A percentile compares a stretch with the other conserved stretches of the same genome.
Evolutionary conservation across 2,888 invertebrate species (phyloP).

Genomic region (Oxyteleia sp.): DNA sequence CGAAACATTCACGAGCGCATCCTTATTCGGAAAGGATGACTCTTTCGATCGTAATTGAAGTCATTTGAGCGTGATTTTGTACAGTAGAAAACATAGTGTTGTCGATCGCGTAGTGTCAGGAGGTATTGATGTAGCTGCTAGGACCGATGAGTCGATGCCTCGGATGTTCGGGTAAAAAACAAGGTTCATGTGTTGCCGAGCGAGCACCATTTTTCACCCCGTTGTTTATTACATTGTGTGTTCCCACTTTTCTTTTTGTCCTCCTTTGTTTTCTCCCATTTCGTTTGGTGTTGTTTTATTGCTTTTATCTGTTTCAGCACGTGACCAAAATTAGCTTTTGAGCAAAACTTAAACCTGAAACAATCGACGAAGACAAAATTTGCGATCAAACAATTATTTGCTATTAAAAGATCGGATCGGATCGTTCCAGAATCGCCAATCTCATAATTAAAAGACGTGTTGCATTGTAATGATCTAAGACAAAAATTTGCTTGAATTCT

Average conservation of each 20-base stretch:
- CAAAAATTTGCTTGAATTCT: slow-evolving; percentile 28
- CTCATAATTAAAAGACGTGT: too few species aligned
- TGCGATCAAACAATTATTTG: too few species aligned
- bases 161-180: slow-evolving; percentile 61
- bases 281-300: not conserved
- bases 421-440: too few species aligned
- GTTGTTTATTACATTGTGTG: slow-evolving; percentile 19
- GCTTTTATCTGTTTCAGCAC: slow-evolving; percentile 6
- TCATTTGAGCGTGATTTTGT: slow-evolving; percentile 56
- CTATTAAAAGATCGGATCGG: too few species aligned
- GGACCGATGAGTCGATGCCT: slow-evolving; percentile 55
- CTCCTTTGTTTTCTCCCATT: not conserved
- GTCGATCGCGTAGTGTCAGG: slow-evolving; percentile 61
- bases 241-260: slow-evolving; percentile 17
- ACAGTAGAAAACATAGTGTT: slow-evolving; percentile 66
- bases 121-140: slow-evolving; percentile 67
- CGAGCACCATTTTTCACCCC: slow-evolving; percentile 36
- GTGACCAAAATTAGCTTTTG: not conserved
- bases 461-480: not conserved
- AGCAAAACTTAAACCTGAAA: not conserved
- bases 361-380: too few species aligned
- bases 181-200: slow-evolving; percentile 19
- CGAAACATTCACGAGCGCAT: slow-evolving; percentile 50
- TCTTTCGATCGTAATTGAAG: slow-evolving; percentile 46
- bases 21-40: slow-evolving; percentile 26